These are phyloP conservation scores for Penaeus japonicus DNA, from an alignment of 1,140 invertebrate genomes.

Conservation along the genomic window DNA sequence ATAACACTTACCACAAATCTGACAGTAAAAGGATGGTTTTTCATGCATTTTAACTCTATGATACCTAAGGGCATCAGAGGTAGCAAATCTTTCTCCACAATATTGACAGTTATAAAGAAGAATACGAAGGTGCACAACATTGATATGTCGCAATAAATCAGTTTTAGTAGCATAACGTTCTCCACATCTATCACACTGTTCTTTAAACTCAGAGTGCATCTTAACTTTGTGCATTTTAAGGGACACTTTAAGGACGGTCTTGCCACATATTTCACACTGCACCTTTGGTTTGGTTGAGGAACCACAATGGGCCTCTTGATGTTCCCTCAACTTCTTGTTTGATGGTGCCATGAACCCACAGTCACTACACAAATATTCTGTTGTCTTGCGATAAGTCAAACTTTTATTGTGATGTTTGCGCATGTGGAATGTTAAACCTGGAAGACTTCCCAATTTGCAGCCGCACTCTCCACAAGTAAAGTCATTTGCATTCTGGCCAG, in stretches of 20 bases:
- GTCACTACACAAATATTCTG: slow-evolving; percentile 58
- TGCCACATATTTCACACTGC: slow-evolving; percentile 59
- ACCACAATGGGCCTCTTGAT: slow-evolving; percentile 59
- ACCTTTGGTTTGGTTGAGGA: slow-evolving; percentile 57
- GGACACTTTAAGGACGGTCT: slow-evolving; percentile 59
- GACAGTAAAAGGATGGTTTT: slow-evolving; percentile 59
- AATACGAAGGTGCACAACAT: slow-evolving; percentile 57
- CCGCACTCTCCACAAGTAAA: slow-evolving; percentile 59
- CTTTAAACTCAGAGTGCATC: slow-evolving; percentile 59
- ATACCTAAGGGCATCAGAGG: slow-evolving; percentile 58
- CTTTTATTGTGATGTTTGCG: slow-evolving; percentile 59
- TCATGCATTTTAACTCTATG: slow-evolving; percentile 59
- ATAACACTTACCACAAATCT: slow-evolving; percentile 59
- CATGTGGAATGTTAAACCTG: slow-evolving; percentile 59
- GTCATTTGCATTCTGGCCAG: slow-evolving; percentile 58
- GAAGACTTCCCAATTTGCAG: slow-evolving; percentile 57
- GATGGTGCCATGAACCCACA: slow-evolving; percentile 59
- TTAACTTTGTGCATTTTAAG: slow-evolving; percentile 59
- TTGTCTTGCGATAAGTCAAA: slow-evolving; percentile 55
- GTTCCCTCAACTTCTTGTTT: slow-evolving; percentile 57
- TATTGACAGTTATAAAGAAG: slow-evolving; percentile 58
- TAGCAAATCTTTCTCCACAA: slow-evolving; percentile 57
- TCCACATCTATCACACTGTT: slow-evolving; percentile 59
- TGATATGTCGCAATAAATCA: slow-evolving; percentile 56
- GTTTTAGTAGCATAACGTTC: slow-evolving; percentile 59